Evolutionary conservation across 2,113 vertebrate genomes (phyloP).

Genomic region (Bubalus kerabau): DNA sequence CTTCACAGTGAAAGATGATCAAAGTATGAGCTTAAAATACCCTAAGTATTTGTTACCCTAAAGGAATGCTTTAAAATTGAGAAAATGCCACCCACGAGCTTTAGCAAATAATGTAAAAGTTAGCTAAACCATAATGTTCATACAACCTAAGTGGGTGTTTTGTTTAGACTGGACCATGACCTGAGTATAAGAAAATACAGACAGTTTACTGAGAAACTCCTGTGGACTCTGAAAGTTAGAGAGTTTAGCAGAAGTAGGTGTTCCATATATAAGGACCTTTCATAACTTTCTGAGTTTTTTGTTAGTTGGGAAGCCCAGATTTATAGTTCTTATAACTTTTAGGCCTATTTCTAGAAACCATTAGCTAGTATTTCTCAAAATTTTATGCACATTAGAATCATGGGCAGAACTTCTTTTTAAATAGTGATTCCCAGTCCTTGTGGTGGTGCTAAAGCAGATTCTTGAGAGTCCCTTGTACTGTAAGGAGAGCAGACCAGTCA

Average conservation of each 20-base stretch:
- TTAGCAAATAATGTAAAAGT: neutral
- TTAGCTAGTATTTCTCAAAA: neutral
- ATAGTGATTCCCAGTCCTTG: neutral
- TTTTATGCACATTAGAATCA: neutral
- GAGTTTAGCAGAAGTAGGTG: neutral
- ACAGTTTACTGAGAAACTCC: neutral
- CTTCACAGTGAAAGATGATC: constrained; percentile 6
- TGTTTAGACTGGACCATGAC: neutral
- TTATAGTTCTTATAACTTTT: neutral
- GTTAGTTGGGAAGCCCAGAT: neutral
- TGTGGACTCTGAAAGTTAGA: neutral
- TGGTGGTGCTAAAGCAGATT: neutral
- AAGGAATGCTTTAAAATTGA: constrained; percentile 9
- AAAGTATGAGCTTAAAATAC: neutral
- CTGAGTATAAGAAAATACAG: neutral
- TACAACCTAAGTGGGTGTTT: neutral
- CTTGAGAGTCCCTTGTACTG: neutral
- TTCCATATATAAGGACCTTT: neutral
- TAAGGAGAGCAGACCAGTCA: neutral
- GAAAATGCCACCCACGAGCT: neutral
- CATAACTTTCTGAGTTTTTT: neutral
- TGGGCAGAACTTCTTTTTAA: neutral
- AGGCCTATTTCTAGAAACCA: neutral
- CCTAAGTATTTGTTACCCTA: neutral
- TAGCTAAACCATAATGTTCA: neutral